phyloP scores from a whole-genome alignment of 2,113 vertebrate genomes.

The Theropithecus gelada region DNA sequence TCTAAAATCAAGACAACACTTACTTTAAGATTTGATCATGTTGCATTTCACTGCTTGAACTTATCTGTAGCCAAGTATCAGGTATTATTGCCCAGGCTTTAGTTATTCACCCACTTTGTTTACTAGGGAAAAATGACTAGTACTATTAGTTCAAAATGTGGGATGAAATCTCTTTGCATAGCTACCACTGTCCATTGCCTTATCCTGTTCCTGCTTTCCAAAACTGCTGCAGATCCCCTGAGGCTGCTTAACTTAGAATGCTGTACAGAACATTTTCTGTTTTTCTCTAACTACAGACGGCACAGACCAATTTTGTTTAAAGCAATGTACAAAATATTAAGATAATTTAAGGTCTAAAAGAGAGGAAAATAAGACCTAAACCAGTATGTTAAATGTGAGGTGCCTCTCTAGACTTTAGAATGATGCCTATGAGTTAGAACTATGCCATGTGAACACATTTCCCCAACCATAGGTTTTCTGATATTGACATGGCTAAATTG shows the following conservation, averaged over 20 bases:
- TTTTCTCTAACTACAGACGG: neutral
- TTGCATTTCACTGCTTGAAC: neutral
- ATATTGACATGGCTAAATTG: neutral
- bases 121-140: neutral
- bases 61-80: neutral
- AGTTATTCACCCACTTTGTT: neutral
- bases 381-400: neutral
- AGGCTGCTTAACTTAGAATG: neutral
- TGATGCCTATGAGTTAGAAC: neutral
- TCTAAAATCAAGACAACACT: neutral
- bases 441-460: neutral
- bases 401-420: neutral
- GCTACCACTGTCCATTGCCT: neutral
- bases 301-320: neutral
- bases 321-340: neutral
- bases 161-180: neutral
- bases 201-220: neutral
- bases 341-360: neutral
- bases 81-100: neutral
- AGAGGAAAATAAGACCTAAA: neutral
- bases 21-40: neutral
- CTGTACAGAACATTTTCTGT: neutral
- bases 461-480: neutral
- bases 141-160: neutral
- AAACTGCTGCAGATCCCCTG: neutral